phyloP scores from a whole-genome alignment of 2,888 invertebrate genomes.

The Napeogenes inachia region DNA sequence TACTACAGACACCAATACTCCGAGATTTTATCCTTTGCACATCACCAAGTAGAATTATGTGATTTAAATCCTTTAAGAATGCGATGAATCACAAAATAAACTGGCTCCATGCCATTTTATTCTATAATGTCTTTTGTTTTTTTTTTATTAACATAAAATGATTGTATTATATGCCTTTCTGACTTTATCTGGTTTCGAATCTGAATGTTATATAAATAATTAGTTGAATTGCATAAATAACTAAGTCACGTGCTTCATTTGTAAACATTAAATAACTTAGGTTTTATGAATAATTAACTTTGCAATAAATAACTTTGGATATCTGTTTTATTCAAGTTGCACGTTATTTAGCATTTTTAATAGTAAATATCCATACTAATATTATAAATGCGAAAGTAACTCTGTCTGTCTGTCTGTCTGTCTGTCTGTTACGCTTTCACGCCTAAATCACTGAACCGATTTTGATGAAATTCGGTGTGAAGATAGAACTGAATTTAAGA shows the following conservation, averaged over 20 bases:
- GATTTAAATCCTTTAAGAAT: conserved; percentile 23
- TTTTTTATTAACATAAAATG: conserved; percentile 19
- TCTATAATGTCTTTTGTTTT: conserved; percentile 31
- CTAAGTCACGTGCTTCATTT: conserved; percentile 17
- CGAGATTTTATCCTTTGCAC: conserved; percentile 2
- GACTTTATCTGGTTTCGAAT: conserved; percentile 14
- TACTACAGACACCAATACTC: background rate
- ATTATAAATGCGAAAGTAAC: too few relatives aligned
- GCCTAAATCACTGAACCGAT: too few relatives aligned
- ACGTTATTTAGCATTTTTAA: too few relatives aligned
- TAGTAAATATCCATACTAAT: too few relatives aligned
- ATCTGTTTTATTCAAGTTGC: too few relatives aligned
- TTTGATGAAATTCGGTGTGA: too few relatives aligned
- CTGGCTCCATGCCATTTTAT: conserved; percentile 33
- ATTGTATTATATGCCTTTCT: conserved; percentile 4
- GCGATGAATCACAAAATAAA: conserved; percentile 32
- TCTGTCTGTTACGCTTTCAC: too few relatives aligned
- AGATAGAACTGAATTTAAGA: too few relatives aligned
- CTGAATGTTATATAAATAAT: conserved; percentile 18
- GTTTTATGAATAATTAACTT: too few relatives aligned
- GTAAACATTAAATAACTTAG: conserved; percentile 9
- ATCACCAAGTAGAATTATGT: conserved; percentile 20
- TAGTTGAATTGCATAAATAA: conserved; percentile 12
- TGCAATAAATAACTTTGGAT: too few relatives aligned
- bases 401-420: too few relatives aligned